Base-by-base conservation (phyloP, 2,113 vertebrate species). In the Ochotona curzoniae region DNA sequence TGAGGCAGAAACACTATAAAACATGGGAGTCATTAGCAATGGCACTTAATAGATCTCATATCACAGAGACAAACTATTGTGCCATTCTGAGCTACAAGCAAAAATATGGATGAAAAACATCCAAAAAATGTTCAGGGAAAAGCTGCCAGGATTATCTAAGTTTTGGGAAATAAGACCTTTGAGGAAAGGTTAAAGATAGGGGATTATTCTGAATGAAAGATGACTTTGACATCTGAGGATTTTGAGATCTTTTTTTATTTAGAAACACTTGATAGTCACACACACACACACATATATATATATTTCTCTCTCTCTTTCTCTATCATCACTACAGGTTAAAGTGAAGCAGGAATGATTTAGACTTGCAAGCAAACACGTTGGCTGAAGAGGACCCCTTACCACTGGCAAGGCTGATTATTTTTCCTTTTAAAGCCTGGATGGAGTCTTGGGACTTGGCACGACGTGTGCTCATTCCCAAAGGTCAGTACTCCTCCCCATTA, bases 201-300 rank as follows among this genome's bases (percentile, higher is more conserved):
- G 78, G 75, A 57, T 95, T 90, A 75, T 88, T 87, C 66, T 92
- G 71, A 47, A 71, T 89, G 54, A 95, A 85, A 83, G 93, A 95
- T 0, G 23, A 71, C 49, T 94, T 92, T 67, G 75, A 80, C 28
- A 91, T 91, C 38, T 44, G 38, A 44, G 38, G n/a, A n/a, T n/a
- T n/a, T n/a, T n/a, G n/a, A n/a, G 86, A 92, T 90, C 44, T 80
- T 93, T 95, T 94, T 63, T 83, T 89, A 81, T 81, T 91, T 80
- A 69, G 76, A 87, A 93, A 78, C 2, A 67, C 23, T 71, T 83
- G 80, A 75, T 87, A 76, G 84, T 28, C 49, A 78, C 90, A n/a
- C n/a, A n/a, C n/a, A n/a, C n/a, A n/a, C n/a, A n/a, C n/a, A n/a
- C n/a, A n/a, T n/a, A n/a, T n/a, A 44, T 44, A 44, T 44, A 44